A percentile compares a stretch with the other conserved stretches of the same genome.
Evolutionary conservation across 2,888 invertebrate species (phyloP).

Genomic region (Leptura quadrifasciata): DNA sequence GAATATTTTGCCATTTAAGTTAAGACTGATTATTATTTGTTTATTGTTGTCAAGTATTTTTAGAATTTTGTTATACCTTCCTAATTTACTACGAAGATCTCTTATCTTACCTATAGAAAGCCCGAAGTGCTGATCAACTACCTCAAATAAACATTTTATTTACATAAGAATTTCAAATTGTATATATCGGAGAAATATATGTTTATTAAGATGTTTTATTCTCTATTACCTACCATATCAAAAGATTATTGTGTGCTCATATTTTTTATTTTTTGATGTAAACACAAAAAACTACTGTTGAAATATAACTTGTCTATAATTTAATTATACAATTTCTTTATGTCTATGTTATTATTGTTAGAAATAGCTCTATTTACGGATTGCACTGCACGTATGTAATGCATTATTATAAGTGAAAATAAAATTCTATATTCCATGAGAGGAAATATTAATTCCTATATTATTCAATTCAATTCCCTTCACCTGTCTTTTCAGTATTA

Average conservation of each 20-base stretch:
- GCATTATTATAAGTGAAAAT: conserved; percentile 68
- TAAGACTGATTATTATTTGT: conserved; percentile 73
- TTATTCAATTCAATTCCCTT: neutral
- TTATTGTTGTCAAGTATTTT: conserved; percentile 66
- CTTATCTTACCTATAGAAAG: conserved; percentile 49
- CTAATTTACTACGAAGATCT: conserved; percentile 50
- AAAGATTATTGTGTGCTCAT: conserved; percentile 63
- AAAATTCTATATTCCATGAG: conserved; percentile 62
- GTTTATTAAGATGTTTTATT: conserved; percentile 64
- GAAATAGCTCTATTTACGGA: conserved; percentile 68
- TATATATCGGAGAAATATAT: conserved; percentile 50
- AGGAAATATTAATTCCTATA: neutral
- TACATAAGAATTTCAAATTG: conserved; percentile 43
- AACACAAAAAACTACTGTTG: conserved; percentile 63
- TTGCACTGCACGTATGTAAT: conserved; percentile 72
- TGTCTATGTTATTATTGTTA: conserved; percentile 69
- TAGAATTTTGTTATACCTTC: conserved; percentile 62
- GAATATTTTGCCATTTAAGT: conserved; percentile 71
- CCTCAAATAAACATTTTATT: conserved; percentile 61
- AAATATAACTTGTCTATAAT: conserved; percentile 66
- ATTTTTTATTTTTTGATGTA: conserved; percentile 62
- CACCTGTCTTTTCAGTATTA: neutral
- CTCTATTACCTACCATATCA: conserved; percentile 64
- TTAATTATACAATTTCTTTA: conserved; percentile 69
- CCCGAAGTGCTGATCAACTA: conserved; percentile 66